These are phyloP conservation scores for Cromileptes altivelis DNA, from an alignment of 2,113 vertebrate genomes.

Conservation along the genomic window DNA sequence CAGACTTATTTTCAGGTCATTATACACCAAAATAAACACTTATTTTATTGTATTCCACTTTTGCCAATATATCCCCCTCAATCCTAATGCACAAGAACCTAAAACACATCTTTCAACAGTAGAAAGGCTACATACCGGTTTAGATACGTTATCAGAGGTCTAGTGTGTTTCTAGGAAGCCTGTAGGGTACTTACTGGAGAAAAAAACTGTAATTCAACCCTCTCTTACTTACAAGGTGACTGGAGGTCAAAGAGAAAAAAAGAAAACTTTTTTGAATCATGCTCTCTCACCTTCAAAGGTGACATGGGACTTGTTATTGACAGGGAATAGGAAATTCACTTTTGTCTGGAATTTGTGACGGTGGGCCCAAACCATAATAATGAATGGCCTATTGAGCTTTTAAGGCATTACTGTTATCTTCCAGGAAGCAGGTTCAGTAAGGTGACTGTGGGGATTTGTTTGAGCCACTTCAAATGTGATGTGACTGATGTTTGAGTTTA, in stretches of 20 bases:
- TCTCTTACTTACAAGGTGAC: constrained; percentile 59
- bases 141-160: constrained; percentile 8
- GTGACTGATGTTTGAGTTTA: constrained; percentile 79
- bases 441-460: constrained; percentile 82
- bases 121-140: background rate
- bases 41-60: too few species aligned
- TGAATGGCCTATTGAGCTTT: constrained; percentile 84
- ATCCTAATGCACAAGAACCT: background rate
- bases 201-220: constrained; percentile 60
- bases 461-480: constrained; percentile 84
- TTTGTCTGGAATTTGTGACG: constrained; percentile 85
- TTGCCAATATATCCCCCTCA: too few species aligned
- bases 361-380: constrained; percentile 82
- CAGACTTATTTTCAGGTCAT: too few species aligned
- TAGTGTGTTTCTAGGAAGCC: constrained; percentile 25
- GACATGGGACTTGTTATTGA: constrained; percentile 80
- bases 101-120: background rate
- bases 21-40: too few species aligned
- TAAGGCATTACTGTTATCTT: constrained; percentile 82
- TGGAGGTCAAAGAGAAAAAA: constrained; percentile 59
- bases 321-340: constrained; percentile 87
- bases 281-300: constrained; percentile 61
- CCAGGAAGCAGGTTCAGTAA: constrained; percentile 83
- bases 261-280: constrained; percentile 77
- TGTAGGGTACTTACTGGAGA: background rate